phyloP scores from a whole-genome alignment of 2,888 invertebrate genomes.

The Torymus aiolomorphi region DNA sequence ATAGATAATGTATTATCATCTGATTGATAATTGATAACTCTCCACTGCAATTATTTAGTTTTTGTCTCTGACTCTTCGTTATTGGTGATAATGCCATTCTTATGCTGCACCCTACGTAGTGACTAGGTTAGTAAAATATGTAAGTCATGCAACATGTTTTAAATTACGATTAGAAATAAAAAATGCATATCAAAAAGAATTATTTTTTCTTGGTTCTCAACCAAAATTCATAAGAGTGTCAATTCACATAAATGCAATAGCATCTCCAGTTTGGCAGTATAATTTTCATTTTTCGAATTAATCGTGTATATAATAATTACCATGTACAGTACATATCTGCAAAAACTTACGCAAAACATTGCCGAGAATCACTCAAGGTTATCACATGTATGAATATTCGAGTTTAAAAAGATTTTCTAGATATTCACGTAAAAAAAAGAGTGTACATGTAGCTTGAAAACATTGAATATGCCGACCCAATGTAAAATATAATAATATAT shows the following conservation, averaged over 20 bases:
- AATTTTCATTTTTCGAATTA: constrained; percentile 61
- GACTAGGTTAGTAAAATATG: constrained; percentile 71
- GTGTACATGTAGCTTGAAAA: constrained; percentile 45
- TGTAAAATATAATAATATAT: constrained; percentile 53
- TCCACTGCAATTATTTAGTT: constrained; percentile 30
- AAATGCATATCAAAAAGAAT: constrained; percentile 66
- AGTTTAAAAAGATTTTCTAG: constrained; percentile 42
- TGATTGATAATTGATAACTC: constrained; percentile 32
- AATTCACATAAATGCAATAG: constrained; percentile 70
- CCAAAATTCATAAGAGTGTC: constrained; percentile 63
- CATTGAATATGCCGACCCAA: constrained; percentile 40
- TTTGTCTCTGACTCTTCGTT: constrained; percentile 28
- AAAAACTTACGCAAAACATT: constrained; percentile 55
- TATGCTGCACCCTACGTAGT: constrained; percentile 65
- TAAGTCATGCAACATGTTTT: constrained; percentile 64
- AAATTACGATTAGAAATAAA: constrained; percentile 63
- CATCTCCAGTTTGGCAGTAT: constrained; percentile 72
- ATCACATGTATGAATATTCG: constrained; percentile 54
- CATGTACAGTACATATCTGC: constrained; percentile 50
- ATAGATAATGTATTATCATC: constrained; percentile 41
- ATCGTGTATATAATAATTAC: constrained; percentile 52
- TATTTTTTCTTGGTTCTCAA: constrained; percentile 54
- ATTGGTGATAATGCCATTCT: constrained; percentile 55
- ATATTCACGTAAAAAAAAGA: constrained; percentile 39
- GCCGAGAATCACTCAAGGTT: constrained; percentile 51